Base-by-base conservation (phyloP, 2,113 vertebrate genomes). In the Brachyhypopomus occidentalis region DNA sequence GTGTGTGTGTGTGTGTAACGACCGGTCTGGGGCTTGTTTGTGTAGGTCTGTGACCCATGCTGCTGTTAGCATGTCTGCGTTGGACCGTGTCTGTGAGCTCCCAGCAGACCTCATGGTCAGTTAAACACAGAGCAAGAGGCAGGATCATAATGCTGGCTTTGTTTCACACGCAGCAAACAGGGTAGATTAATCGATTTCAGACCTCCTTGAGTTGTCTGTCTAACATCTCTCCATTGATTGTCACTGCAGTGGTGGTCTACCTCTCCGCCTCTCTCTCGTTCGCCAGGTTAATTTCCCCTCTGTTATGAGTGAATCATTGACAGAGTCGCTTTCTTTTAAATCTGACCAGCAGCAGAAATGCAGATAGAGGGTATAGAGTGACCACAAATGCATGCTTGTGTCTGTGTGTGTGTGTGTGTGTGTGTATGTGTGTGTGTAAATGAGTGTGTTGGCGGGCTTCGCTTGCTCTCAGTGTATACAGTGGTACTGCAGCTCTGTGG, bases 191-290 rank as follows among this genome's bases (percentile, higher is more conserved):
- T 64, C 77, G 22, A 34, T 80, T 79, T 80, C 64, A 56, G 22
- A 75, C 75, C 73, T 80, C 56, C 55, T 72, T 34, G 9, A 62
- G 34, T 72, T 22, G 67, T 59, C 55, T 84, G 66, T 73, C 77
- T 60, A 74, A 81, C 74, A 78, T 60, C 16, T 34, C 78, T 34
- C 19, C 79, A 74, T 74, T 62, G 79, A 81, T 78, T 72, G 60
- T 59, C 48, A 36, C 36, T 69, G 25, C 64, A 48, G 23, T 63
- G 66, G 59, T 67, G 60, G 12, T 41, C 36, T 83, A n/a, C 59
- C n/a, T 78, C 9, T 63, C 34, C 52, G 60, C 30, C 77, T 79
- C 58, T 70, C 23, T 56, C 25, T 70, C 22, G 60, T 11, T 60
- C 34, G 58, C 30, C 30, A 30, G 3, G 30, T 72, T 75, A 20